Base-by-base conservation (phyloP, 2,797 vertebrate genomes). In the Parotocinclus haroldoi region DNA sequence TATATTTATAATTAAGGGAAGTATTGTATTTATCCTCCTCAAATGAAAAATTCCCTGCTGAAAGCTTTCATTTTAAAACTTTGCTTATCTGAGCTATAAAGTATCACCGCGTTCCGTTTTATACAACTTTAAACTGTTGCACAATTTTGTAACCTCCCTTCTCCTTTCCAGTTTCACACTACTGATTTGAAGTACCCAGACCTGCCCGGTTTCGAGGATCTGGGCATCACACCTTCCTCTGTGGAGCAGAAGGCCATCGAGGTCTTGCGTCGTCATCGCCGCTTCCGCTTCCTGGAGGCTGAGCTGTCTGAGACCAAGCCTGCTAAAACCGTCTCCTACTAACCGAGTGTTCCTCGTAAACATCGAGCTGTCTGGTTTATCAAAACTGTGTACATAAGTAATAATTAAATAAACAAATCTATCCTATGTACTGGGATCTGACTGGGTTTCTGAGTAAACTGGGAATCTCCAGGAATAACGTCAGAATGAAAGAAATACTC, bases 221-320 rank as follows among this genome's bases (percentile, higher is more conserved):
- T 99, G 10, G 93, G 91, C 0, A 88, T 99, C 75, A 76, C 87
- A 3, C 83, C 94, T 10, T 70, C 87, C 3, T 63, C 91, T 0
- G 81, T 98, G 46, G 96, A 98, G 51, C 88, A 93, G 77, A 96
- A 82, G 80, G 93, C 94, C 10, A 96, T 98, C 0, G 95, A 99
- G 81, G 88, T 95, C 63, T 83, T 99, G 73, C 92, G 96, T 36
- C 91, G 91, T 13, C 96, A 98, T 71, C 96, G 96, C 17, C 83
- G 83, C 3, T 95, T 78, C 86, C 94, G 95, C 69, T 93, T 91
- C 89, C 74, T 96, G 67, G 89, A 93, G 0, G 69, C 92, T 0
- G 92, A 94, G 18, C 73, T 94, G 10, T 92, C 92, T 8, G 93
- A 93, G 0, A 84, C 85, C 3, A 95, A 92, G 73, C 93, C 92